These are phyloP conservation scores for Dasysyrphus tricinctus DNA, from an alignment of 2,888 invertebrate genomes.

Conservation along the genomic window DNA sequence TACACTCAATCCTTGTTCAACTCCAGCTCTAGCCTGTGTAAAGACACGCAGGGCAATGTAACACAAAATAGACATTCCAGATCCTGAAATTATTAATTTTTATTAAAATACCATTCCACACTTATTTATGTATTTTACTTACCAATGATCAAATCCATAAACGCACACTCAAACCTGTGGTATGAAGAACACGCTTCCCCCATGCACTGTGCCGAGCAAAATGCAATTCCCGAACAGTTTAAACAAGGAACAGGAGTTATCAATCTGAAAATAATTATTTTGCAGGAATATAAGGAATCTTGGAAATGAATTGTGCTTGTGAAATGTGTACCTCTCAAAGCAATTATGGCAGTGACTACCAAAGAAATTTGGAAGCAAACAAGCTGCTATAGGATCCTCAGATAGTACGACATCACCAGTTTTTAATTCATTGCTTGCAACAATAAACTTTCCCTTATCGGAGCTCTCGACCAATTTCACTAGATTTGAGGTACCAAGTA, in stretches of 20 bases:
- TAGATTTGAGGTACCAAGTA: constrained; percentile 86
- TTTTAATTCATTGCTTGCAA: constrained; percentile 85
- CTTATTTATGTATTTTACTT: constrained; percentile 61
- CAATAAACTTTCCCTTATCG: constrained; percentile 88
- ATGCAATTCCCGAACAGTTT: constrained; percentile 90
- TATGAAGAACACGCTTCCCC: constrained; percentile 87
- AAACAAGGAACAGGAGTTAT: constrained; percentile 89
- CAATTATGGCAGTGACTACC: constrained; percentile 93
- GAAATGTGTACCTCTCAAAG: constrained; percentile 86
- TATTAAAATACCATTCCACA: neutral
- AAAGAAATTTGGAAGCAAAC: constrained; percentile 88
- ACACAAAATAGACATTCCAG: constrained; percentile 92
- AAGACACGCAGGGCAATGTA: constrained; percentile 90
- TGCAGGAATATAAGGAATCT: neutral
- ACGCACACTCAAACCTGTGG: constrained; percentile 90
- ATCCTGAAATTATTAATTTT: constrained; percentile 83
- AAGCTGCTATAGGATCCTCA: constrained; percentile 90
- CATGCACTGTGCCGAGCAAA: constrained; percentile 88
- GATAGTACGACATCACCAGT: constrained; percentile 90
- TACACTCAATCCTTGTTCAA: constrained; percentile 81
- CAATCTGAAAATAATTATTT: constrained; percentile 82
- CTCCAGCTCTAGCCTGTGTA: constrained; percentile 86
- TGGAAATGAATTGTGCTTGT: neutral
- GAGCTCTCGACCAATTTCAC: constrained; percentile 85
- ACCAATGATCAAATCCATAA: constrained; percentile 90